Base-by-base conservation (phyloP, 2,888 invertebrate genomes). In the Cartodere bifasciata region DNA sequence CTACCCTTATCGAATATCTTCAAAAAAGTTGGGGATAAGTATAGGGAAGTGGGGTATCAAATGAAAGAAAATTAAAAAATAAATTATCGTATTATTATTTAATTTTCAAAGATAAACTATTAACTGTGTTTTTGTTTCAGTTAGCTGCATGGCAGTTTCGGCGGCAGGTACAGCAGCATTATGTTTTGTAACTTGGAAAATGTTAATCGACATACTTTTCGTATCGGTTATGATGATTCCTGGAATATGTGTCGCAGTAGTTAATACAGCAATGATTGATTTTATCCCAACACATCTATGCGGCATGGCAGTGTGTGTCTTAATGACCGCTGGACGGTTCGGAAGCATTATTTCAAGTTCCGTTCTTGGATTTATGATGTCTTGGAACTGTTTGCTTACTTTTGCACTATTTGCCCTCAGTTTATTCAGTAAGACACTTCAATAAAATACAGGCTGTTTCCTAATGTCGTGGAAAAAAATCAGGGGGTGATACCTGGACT, bases 271-370 rank as follows among this genome's bases (percentile, higher is more conserved):
- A 20, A 23, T 47, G 4, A 53, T 58, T 12, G 56, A 57, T 29
- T 37, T 56, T 11, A 58, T 56, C 40, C 60, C 60, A 1, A 58
- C 58, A 2, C 40, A 37, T 4, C 48, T 58, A 2, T 72, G 71
- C 44, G 75, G 71, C 1, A 62, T 75, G 22, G 74, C 74, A 0
- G 65, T 77, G 1, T 75, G 74, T 40, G 64, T 74, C 56, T 68
- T 70, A 10, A 68, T 74, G 16, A 70, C 70, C 56, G 67, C 70
- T 49, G 78, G 78, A 2, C 61, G 77, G 32, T 55, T 72, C 1
- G 76, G 77, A 2, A 42, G 42, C 25, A 30, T 42, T 6, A 25
- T 41, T 3, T 37, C 42, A 20, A 41, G 42, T 25, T 32, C 36
- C 2, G 23, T 41, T 7, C 34, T 37, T 11, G 42, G 42, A 11